A percentile compares a stretch with the other conserved stretches of the same genome.
Evolutionary conservation across 1,140 invertebrate genomes (phyloP).

Genomic region (Gonioctena quinquepunctata): DNA sequence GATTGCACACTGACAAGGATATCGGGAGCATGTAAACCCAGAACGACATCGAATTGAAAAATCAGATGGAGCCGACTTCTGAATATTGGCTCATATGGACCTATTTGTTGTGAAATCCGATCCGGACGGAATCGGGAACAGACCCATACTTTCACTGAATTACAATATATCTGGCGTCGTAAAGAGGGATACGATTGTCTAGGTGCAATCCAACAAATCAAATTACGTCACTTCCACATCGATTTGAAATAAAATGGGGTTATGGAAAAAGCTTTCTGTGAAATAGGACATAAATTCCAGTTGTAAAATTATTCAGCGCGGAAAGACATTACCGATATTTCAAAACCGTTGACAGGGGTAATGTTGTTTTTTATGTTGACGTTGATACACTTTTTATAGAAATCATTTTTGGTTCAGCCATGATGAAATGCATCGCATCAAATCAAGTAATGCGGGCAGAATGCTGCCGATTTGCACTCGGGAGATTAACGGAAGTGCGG

Average conservation of each 20-base stretch:
- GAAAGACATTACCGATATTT: background rate
- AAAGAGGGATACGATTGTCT: slow-evolving; percentile 12
- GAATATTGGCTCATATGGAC: slow-evolving; percentile 38
- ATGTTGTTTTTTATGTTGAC: background rate
- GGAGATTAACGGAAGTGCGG: no score
- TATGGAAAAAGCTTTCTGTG: slow-evolving; percentile 12
- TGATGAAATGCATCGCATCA: background rate
- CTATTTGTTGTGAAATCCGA: slow-evolving; percentile 40
- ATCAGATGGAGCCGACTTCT: slow-evolving; percentile 26
- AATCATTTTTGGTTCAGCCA: background rate
- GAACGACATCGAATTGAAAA: background rate
- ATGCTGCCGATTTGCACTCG: background rate
- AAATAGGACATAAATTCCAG: slow-evolving; percentile 10
- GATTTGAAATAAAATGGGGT: slow-evolving; percentile 10
- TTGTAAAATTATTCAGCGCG: slow-evolving; percentile 5
- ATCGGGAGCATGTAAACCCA: background rate
- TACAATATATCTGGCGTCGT: slow-evolving; percentile 18
- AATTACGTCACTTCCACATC: slow-evolving; percentile 16
- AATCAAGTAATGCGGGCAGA: background rate
- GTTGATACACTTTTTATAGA: background rate
- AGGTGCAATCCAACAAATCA: slow-evolving; percentile 22
- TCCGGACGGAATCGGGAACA: slow-evolving; percentile 14
- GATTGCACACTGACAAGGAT: background rate
- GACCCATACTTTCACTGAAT: slow-evolving; percentile 5
- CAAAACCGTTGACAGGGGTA: background rate